Evolutionary conservation across 1,140 invertebrate genomes (phyloP), one percentile per base, ranked within the genome.

Genomic region (Orius laevigatus): DNA sequence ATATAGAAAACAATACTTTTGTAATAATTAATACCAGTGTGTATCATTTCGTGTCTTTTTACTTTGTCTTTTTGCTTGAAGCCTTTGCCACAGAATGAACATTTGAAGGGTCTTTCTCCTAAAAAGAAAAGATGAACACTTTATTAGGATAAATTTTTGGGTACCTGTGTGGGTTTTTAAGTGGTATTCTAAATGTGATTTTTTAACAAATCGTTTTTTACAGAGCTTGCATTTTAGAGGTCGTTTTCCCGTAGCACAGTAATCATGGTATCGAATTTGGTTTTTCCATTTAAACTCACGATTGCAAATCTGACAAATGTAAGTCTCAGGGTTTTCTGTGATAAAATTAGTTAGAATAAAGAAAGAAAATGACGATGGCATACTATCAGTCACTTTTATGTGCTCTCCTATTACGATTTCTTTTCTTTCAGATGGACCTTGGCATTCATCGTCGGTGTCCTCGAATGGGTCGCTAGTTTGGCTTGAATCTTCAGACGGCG

Each of bases 191-290:
- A 51, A 33, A 34, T 51, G 50, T 14, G 34, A 40, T 19, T 16
- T 46, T 39, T 46, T 51, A 11, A 51, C 32, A 34, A 51, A 51
- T 41, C 45, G n/a, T 20, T 47, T 51, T 10, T 34, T 39, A 33
- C 50, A 51, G n/a, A 51, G n/a, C 20, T 45, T 32, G 40, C 49
- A 51, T 39, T 38, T 51, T 8, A 46, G 32, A 16, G 49, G 49
- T 1, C 33, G 19, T 38, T 51, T 46, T 2, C 49, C 49, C n/a
- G 33, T 46, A n/a, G 39, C 42, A 51, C 49, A 51, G 15, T 45
- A 46, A 31, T 51, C 43, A 40, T 51, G 49, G n/a, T 51, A 51
- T 11, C 36, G 19, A 2, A 39, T 34, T 14, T 51, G 49, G 2
- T 46, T 18, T 40, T 51, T 51, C 31, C 36, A 14, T 25, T 50